These are phyloP conservation scores for Apostichopus californicus DNA, from an alignment of 35 echinoderm and acorn worm genomes.

Conservation along the genomic window DNA sequence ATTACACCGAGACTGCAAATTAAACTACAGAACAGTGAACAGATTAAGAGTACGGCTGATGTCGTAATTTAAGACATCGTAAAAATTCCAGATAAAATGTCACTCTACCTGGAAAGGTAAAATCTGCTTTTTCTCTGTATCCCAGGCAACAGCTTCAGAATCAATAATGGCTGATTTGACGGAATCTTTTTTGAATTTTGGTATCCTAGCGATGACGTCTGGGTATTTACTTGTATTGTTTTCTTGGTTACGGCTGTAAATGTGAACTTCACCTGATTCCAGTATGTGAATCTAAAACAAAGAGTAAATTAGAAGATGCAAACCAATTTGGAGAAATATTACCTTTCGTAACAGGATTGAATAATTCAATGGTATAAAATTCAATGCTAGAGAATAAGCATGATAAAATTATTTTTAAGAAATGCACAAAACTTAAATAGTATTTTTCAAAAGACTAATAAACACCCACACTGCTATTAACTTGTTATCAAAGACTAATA, in stretches of 20 bases:
- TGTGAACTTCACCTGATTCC: conserved; percentile 80
- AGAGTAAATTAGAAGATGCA: not conserved
- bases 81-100: too few species aligned
- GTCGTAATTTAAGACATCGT: too few species aligned
- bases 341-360: not conserved
- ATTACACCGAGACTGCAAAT: too few species aligned
- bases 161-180: conserved; percentile 90
- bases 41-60: too few species aligned
- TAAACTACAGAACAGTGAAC: too few species aligned
- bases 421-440: too few species aligned
- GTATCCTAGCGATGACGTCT: conserved; percentile 87
- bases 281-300: conserved; percentile 85
- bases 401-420: too few species aligned
- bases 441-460: too few species aligned
- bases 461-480: too few species aligned
- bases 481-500: too few species aligned
- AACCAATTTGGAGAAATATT: not conserved
- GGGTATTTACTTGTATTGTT: conserved; percentile 97
- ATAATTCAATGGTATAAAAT: not conserved
- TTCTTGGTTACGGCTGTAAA: conserved; percentile 98
- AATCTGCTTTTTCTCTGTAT: conserved; percentile 90
- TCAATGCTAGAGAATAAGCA: not conserved
- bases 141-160: conserved; percentile 94
- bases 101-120: conserved; percentile 82
- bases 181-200: conserved; percentile 21